A percentile compares a stretch with the other conserved stretches of the same genome.
Evolutionary conservation across 2,888 invertebrate species (phyloP).

Genomic region (Callinectes sapidus): DNA sequence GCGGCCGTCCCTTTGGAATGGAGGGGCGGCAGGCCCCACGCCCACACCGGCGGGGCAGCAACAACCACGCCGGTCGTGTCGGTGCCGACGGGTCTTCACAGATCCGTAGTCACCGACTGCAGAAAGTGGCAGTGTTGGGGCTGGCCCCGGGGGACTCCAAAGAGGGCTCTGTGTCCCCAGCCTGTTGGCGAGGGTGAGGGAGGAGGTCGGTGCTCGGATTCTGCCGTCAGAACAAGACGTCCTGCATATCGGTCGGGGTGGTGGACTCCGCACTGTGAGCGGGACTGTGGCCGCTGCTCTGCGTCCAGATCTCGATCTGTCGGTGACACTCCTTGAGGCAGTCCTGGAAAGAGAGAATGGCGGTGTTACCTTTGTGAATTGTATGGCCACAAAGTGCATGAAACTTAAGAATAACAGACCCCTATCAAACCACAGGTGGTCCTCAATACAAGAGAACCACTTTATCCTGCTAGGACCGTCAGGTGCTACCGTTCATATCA

Average conservation of each 20-base stretch:
- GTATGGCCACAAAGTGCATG: not conserved
- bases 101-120: conserved; percentile 67
- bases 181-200: conserved; percentile 51
- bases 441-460: not conserved
- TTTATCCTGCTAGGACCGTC: not conserved
- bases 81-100: conserved; percentile 54
- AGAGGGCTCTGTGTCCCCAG: conserved; percentile 39
- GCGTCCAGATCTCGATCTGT: conserved; percentile 71
- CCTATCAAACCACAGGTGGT: not conserved
- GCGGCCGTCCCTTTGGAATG: conserved; percentile 56
- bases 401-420: not conserved
- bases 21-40: conserved; percentile 63
- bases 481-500: not conserved
- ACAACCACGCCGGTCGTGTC: conserved; percentile 61
- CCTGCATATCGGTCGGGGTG: conserved; percentile 68
- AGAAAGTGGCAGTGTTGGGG: conserved; percentile 70
- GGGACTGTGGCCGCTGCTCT: conserved; percentile 61
- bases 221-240: conserved; percentile 66
- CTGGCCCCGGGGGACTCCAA: conserved; percentile 54
- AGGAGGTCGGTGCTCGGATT: conserved; percentile 48
- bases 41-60: conserved; percentile 64
- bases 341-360: conserved; percentile 50
- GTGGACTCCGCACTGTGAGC: conserved; percentile 52
- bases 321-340: conserved; percentile 69
- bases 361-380: not conserved